These are phyloP conservation scores for Drosophila setifemur DNA, from an alignment of 1,140 invertebrate genomes.

Conservation along the genomic window DNA sequence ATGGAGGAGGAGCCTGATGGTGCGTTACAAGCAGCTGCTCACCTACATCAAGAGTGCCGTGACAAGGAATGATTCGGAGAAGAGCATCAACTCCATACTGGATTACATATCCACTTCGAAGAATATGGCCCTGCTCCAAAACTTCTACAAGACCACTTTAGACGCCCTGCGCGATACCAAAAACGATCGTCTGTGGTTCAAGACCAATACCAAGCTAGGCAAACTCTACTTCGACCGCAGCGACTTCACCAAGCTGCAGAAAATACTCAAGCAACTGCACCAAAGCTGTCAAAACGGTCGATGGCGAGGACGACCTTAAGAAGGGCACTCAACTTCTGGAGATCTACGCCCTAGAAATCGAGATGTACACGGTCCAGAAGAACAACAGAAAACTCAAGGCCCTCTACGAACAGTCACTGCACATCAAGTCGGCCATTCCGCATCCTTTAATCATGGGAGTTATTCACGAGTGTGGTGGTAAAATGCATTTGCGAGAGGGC, in stretches of 20 bases:
- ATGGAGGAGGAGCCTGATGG: slow-evolving; percentile 99
- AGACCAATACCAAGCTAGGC: slow-evolving; percentile 99
- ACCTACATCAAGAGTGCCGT: slow-evolving; percentile 99
- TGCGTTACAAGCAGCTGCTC: slow-evolving; percentile 96
- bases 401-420: slow-evolving; percentile 98
- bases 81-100: slow-evolving; percentile 99
- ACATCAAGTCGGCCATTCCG: slow-evolving; percentile 99
- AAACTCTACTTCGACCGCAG: slow-evolving; percentile 99
- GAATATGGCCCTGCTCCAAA: slow-evolving; percentile 99
- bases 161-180: slow-evolving; percentile 99
- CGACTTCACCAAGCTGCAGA: slow-evolving; percentile 97
- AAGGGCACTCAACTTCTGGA: slow-evolving; percentile 99
- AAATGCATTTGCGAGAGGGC: slow-evolving; percentile 99
- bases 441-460: slow-evolving; percentile 99
- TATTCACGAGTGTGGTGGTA: slow-evolving; percentile 99
- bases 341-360: slow-evolving; percentile 99
- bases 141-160: slow-evolving; percentile 99
- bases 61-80: slow-evolving; percentile 99
- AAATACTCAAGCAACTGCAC: slow-evolving; percentile 98
- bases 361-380: slow-evolving; percentile 99
- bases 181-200: slow-evolving; percentile 99
- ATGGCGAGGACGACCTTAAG: slow-evolving; percentile 99
- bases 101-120: slow-evolving; percentile 99
- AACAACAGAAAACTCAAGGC: slow-evolving; percentile 99
- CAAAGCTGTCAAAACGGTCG: slow-evolving; percentile 99